Percentiles rank a stretch among this genome's conserved stretches.
Evolutionary conservation across 1,140 invertebrate genomes (phyloP).

Genomic region (Panulirus ornatus): DNA sequence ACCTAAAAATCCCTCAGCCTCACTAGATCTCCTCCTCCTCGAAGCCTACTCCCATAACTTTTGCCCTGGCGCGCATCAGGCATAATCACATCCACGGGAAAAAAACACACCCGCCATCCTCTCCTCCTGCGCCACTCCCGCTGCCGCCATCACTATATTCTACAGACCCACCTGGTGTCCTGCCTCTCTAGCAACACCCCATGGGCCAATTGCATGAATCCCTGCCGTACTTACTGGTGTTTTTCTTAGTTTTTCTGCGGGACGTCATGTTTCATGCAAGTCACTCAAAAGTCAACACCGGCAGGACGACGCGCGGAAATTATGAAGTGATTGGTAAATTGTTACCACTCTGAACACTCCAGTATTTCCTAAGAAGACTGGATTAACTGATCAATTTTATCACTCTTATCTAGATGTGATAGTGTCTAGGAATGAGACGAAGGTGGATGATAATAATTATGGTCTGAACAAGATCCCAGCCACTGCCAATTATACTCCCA

Average conservation of each 20-base stretch:
- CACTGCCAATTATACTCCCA: too few species aligned
- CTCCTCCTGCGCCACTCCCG: neutral
- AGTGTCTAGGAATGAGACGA: too few species aligned
- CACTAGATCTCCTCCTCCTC: too few species aligned
- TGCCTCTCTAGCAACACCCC: neutral
- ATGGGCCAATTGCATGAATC: too few species aligned
- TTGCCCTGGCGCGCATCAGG: neutral
- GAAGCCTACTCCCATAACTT: too few species aligned
- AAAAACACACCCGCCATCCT: too few species aligned
- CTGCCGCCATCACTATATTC: neutral
- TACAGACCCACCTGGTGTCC: neutral
- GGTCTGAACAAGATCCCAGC: too few species aligned
- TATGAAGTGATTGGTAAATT: neutral
- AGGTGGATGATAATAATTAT: too few species aligned
- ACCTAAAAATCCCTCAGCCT: too few species aligned
- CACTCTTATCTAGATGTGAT: too few species aligned
- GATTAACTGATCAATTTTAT: too few species aligned
- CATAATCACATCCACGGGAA: neutral
- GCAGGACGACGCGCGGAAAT: slow-evolving; percentile 18
- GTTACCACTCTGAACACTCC: neutral
- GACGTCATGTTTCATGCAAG: slow-evolving; percentile 53
- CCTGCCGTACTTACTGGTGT: slow-evolving; percentile 25
- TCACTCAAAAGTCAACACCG: slow-evolving; percentile 50
- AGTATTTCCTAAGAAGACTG: too few species aligned
- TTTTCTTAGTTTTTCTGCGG: slow-evolving; percentile 48